Evolutionary conservation across 2,113 vertebrate genomes (phyloP), one percentile per base, ranked within the genome.

Genomic region (Stigmatopora argus): DNA sequence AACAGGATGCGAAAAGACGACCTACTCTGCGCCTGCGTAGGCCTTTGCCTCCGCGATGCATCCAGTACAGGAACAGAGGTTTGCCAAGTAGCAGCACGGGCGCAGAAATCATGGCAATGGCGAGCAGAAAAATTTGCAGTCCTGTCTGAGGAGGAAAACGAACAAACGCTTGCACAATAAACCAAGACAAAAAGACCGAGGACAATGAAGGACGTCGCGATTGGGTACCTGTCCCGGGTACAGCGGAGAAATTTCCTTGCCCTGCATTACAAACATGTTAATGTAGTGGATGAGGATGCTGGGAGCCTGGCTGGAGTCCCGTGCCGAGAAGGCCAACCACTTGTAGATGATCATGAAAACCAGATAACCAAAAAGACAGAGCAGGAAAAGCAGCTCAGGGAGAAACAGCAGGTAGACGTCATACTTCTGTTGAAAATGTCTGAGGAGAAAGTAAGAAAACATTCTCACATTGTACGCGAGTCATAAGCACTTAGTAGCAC

Each of bases 221-320:
- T 11, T 12, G 12, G 5, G 11, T 17, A 96, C 97, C 93, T 99
- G 96, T 47, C 94, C 95, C 0, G 79, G 77, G 65, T 92, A 99
- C 15, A 99, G 90, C 3, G 81, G 83, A 0, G 78, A 63, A 9
- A 86, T 77, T 13, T 76, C 75, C 4, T 83, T 87, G 10, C 78
- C 86, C 18, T 91, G 78, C 86, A 96, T 95, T 18, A 98, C 84
- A 48, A 98, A 98, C 96, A 99, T 98, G 86, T 94, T 94, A 71
- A 99, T 99, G 75, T 98, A 99, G 41, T 96, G 90, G 47, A 99
- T 96, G 60, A 99, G 92, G 78, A 98, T 95, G 82, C 96, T 99
- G 7, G 97, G 97, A 19, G 95, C 97, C 1, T 78, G 65, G 7
- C 78, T 86, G 1, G 96, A 96, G 74, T 93, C 89, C 17, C 71